Conservation (phyloP, 2,888 invertebrate genomes). For the Choreutis nemorana region DNA sequence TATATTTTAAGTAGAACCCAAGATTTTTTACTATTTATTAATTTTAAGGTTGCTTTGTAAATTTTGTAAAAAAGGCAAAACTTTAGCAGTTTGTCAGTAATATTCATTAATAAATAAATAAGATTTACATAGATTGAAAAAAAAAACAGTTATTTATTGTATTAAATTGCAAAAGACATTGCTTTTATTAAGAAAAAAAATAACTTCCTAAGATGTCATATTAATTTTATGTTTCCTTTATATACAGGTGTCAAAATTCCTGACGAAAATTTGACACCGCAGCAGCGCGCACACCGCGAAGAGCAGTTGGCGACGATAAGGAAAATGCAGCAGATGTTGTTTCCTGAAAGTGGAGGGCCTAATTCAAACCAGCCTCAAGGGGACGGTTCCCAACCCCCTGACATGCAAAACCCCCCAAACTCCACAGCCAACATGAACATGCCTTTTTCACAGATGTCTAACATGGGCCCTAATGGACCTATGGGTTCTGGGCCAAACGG, state of each 20-base stretch:
- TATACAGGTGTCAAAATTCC: conserved; percentile 87
- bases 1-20: no score
- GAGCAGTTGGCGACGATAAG: conserved; percentile 89
- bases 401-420: conserved; percentile 47
- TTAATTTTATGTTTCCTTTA: no score
- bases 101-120: no score
- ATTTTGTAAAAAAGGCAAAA: no score
- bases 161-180: no score
- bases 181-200: neutral
- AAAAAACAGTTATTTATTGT: no score
- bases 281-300: conserved; percentile 93
- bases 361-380: conserved; percentile 34
- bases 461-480: conserved; percentile 45
- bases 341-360: conserved; percentile 75
- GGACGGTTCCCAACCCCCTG: conserved; percentile 36
- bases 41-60: no score
- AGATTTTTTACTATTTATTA: no score
- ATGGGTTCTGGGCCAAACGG: conserved; percentile 52
- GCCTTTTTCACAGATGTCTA: conserved; percentile 48
- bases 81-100: no score
- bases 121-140: no score
- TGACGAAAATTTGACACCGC: conserved; percentile 95
- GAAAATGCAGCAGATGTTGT: conserved; percentile 93
- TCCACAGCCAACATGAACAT: conserved; percentile 47
- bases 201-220: no score